Conservation (phyloP, 2,888 invertebrate genomes). For the Steromphala cineraria region DNA sequence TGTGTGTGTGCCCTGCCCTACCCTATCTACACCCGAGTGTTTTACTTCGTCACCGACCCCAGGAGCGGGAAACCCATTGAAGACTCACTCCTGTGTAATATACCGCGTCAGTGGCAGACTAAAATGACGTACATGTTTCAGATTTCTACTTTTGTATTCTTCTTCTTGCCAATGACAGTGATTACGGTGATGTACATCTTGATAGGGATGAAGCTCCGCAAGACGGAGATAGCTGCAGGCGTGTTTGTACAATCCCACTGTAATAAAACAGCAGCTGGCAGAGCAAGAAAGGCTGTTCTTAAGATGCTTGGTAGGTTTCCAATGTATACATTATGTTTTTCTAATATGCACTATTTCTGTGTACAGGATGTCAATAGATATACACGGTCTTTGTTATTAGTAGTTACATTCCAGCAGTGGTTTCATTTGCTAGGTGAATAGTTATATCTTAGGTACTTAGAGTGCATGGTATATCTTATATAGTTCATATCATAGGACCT, state of each 20-base stretch:
- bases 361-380: too few species aligned
- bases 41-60: constrained; percentile 52
- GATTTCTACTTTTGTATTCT: constrained; percentile 88
- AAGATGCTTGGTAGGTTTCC: constrained; percentile 70
- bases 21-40: constrained; percentile 66
- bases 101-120: constrained; percentile 54
- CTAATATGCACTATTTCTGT: too few species aligned
- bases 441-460: too few species aligned
- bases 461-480: too few species aligned
- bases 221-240: constrained; percentile 22
- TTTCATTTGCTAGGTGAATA: too few species aligned
- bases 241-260: background rate
- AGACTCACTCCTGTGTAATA: constrained; percentile 68
- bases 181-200: constrained; percentile 85
- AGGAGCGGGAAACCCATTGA: constrained; percentile 45
- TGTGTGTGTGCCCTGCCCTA: constrained; percentile 82
- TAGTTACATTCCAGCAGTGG: too few species aligned
- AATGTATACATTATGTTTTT: too few species aligned
- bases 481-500: too few species aligned
- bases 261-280: constrained; percentile 36
- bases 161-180: constrained; percentile 84
- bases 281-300: constrained; percentile 60
- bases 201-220: constrained; percentile 65
- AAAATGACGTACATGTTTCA: constrained; percentile 80
- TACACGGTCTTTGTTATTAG: too few species aligned